phyloP scores from a whole-genome alignment of 2,797 vertebrate genomes.

The Acrocephalus scirpaceus region DNA sequence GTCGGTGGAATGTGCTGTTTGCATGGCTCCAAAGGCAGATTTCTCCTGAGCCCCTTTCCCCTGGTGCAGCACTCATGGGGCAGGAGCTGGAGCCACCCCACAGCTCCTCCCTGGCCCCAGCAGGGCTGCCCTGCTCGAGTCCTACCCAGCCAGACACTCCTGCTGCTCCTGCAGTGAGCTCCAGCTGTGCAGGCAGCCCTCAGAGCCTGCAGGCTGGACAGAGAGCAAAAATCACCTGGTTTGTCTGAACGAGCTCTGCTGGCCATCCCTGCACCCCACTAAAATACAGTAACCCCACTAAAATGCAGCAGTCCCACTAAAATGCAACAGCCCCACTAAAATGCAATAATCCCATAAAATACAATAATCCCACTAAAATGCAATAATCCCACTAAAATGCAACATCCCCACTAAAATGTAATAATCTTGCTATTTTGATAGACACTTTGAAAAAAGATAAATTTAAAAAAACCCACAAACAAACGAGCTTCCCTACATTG shows the following conservation, averaged over 20 bases:
- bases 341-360: too few relatives aligned
- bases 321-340: background rate
- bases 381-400: background rate
- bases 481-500: background rate
- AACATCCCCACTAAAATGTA: background rate
- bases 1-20: rapidly evolving
- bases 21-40: background rate
- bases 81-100: background rate
- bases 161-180: background rate
- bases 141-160: rapidly evolving
- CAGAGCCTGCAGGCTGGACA: background rate
- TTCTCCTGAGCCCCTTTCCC: background rate
- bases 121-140: background rate
- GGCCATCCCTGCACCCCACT: background rate
- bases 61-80: rapidly evolving
- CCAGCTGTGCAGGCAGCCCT: background rate
- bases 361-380: background rate
- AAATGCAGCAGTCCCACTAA: background rate
- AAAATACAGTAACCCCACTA: background rate
- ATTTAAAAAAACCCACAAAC: background rate
- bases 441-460: background rate
- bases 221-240: background rate
- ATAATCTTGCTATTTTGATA: background rate
- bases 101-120: background rate
- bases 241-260: background rate